phyloP scores from a whole-genome alignment of 1,140 invertebrate species.

The Atta texana region DNA sequence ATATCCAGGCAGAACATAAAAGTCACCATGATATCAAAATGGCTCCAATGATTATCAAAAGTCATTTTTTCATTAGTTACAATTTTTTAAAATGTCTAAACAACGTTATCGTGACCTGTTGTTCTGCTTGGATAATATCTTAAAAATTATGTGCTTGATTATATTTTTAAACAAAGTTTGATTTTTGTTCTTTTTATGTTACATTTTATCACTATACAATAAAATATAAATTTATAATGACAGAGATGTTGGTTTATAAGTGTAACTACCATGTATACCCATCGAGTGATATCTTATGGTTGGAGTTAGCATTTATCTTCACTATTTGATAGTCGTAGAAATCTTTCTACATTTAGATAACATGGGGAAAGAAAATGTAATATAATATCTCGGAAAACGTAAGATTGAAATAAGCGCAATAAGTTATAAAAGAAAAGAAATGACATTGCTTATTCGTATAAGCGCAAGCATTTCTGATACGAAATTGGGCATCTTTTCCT shows the following conservation, averaged over 20 bases:
- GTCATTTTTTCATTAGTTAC: too few species aligned
- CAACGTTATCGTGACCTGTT: too few species aligned
- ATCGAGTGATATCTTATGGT: conserved; percentile 39
- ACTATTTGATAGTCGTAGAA: conserved; percentile 58
- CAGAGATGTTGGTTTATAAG: conserved; percentile 20
- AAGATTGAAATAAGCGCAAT: conserved; percentile 44
- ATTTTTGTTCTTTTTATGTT: background rate
- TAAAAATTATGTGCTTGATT: background rate
- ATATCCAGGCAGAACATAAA: background rate
- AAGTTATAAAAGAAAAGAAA: conserved; percentile 43
- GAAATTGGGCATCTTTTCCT: background rate
- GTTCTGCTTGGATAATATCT: background rate
- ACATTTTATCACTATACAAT: background rate
- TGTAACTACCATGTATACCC: background rate
- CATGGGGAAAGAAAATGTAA: conserved; percentile 1
- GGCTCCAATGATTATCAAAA: too few species aligned
- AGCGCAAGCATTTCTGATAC: conserved; percentile 8
- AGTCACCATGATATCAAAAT: too few species aligned
- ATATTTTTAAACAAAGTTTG: background rate
- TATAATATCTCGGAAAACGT: conserved; percentile 31
- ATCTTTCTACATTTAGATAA: conserved; percentile 52
- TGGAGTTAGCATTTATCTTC: conserved; percentile 52
- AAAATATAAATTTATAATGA: conserved; percentile 17
- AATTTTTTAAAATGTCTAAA: too few species aligned
- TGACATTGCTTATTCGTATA: conserved; percentile 13